These are phyloP conservation scores for Chesias legatella DNA, from an alignment of 2,888 invertebrate species.

Conservation along the genomic window DNA sequence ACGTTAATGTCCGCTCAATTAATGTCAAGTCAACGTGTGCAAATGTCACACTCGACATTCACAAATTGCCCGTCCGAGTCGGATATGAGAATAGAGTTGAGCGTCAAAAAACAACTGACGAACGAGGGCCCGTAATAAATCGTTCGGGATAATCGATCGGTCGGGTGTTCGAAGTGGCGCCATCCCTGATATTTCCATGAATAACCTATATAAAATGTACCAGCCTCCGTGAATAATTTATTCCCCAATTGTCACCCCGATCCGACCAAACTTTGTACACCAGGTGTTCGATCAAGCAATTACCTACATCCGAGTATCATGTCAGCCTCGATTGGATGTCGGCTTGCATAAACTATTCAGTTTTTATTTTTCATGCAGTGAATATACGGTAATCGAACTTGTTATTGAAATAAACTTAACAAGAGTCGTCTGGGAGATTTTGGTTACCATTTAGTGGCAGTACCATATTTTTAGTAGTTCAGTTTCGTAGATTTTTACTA, in stretches of 20 bases:
- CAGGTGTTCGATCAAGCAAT: constrained; percentile 57
- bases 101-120: constrained; percentile 34
- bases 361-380: neutral
- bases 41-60: constrained; percentile 30
- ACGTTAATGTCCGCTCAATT: constrained; percentile 15
- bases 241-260: constrained; percentile 31
- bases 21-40: constrained; percentile 29
- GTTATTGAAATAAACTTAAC: no score
- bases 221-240: constrained; percentile 67
- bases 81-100: constrained; percentile 35
- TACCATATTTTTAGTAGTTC: no score
- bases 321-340: constrained; percentile 32
- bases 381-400: no score
- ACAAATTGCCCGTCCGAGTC: constrained; percentile 34
- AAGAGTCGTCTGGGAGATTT: no score
- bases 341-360: constrained; percentile 8
- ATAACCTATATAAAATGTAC: constrained; percentile 65
- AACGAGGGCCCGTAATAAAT: constrained; percentile 45
- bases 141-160: constrained; percentile 51
- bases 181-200: constrained; percentile 59
- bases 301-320: constrained; percentile 36
- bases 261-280: constrained; percentile 44
- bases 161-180: constrained; percentile 44
- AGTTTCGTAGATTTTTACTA: no score
- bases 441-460: no score